These are phyloP conservation scores for Psilanteris sp. DNA, from an alignment of 1,140 invertebrate species.

Conservation along the genomic window DNA sequence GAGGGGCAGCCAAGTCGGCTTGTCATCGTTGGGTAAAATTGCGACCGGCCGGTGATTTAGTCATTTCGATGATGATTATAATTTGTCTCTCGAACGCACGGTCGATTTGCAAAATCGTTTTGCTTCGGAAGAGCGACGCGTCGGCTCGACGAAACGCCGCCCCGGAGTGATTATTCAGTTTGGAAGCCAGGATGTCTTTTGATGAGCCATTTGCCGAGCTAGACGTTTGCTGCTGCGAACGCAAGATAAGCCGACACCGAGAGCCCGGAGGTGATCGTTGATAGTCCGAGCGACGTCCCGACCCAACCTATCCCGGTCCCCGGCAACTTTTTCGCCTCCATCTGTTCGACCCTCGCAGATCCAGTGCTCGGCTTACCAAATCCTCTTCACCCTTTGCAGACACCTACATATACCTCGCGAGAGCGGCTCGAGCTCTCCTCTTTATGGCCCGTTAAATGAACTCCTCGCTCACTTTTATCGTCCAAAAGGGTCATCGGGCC, in stretches of 20 bases:
- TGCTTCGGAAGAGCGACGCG: too few species aligned
- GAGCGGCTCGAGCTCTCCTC: slow-evolving; percentile 58
- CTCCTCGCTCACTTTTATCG: slow-evolving; percentile 76
- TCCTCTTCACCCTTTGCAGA: slow-evolving; percentile 65
- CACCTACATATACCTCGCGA: slow-evolving; percentile 50
- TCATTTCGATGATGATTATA: too few species aligned
- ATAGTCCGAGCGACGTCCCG: slow-evolving; percentile 54
- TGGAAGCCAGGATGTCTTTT: slow-evolving; percentile 25
- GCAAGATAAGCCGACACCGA: slow-evolving; percentile 57
- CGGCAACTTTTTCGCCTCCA: slow-evolving; percentile 48
- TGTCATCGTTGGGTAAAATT: too few species aligned
- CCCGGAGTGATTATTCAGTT: slow-evolving; percentile 9
- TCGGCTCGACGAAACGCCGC: too few species aligned
- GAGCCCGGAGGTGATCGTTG: slow-evolving; percentile 54
- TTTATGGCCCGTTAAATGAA: slow-evolving; percentile 78
- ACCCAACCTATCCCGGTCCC: slow-evolving; percentile 28
- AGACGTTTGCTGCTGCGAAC: slow-evolving; percentile 38
- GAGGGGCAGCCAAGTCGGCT: too few species aligned
- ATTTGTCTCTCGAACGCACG: too few species aligned
- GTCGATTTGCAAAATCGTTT: too few species aligned
- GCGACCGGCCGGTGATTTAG: too few species aligned
- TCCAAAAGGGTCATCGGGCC: slow-evolving; percentile 69
- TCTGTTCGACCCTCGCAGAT: slow-evolving; percentile 56
- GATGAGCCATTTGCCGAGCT: slow-evolving; percentile 34
- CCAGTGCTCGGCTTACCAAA: slow-evolving; percentile 57